Base-by-base conservation (phyloP, 1,140 invertebrate genomes). In the Lerema accius region DNA sequence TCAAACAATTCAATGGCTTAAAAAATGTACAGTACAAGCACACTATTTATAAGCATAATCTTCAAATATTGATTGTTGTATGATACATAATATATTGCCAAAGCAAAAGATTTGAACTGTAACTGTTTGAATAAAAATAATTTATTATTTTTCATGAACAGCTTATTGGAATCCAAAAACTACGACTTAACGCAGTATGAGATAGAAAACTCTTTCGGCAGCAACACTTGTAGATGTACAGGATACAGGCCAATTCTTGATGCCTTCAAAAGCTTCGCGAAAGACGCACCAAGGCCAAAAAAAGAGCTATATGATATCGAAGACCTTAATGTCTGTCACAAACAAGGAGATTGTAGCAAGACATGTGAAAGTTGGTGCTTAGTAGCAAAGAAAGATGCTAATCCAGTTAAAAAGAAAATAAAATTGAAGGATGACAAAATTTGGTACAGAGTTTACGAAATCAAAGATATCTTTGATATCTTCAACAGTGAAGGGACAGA, bases 201-300 rank as follows among this genome's bases (percentile, higher is more conserved):
- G 35, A 53, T 63, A 39, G 61, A 63, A 35, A 55, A 63, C 49
- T 39, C 49, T 55, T 63, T 63, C 4, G 61, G 61, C 3, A 55
- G 61, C 15, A 63, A 63, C 4, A 63, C 43, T 28, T 63, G 61
- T 23, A 46, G 61, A 40, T 63, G 61, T 48, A 63, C 61, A 14
- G 62, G 62, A 4, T 63, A 63, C 5, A 63, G 62, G 10, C 62
- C 62, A 16, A 63, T 63, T 10, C 62, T 64, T 14, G 62, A 64
- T 10, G 63, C 63, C 5, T 65, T 65, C 19, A 65, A 65, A 32
- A 60, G 56, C 26, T 93, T 95, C 48, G 93, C 93, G 3, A 86
- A 68, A 35, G 94, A 95, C 73, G 92, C 93, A 0, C 77, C 82
- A 0, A 79, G 80, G 19, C 73, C 76, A 9, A 53, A 63, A 7